Base-by-base conservation (phyloP, 2,888 invertebrate species). In the Orthosia incerta region DNA sequence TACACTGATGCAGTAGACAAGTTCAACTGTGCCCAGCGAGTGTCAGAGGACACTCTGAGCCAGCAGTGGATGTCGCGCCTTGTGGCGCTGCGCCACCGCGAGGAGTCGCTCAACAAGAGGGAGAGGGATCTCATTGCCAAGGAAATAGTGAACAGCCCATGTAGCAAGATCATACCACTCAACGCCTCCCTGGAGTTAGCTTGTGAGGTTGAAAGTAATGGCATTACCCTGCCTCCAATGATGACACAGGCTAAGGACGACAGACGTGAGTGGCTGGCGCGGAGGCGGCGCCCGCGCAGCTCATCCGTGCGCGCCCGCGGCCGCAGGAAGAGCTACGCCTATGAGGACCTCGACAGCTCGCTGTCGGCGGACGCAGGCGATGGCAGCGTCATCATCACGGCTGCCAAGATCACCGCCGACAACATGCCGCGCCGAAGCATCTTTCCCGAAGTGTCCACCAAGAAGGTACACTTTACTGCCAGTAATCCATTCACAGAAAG, bases 261-360 rank as follows among this genome's bases (percentile, higher is more conserved):
- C 18, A 86, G 81, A 20, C 82, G 83, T 26, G 88, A 89, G 51
- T 88, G 91, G 87, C 79, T 86, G 55, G 87, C 93, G 68, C 92
- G 93, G 12, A 92, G 94, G 13, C 92, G 91, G 4, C 93, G 88
- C 20, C 91, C 93, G 4, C 91, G 92, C 50, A 82, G 90, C 0
- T 87, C 90, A 67, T 94, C 95, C 0, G 85, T 91, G 70, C 92
- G 93, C 39, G 65, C 89, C 5, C 90, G 91, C 20, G 85, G 86
- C 3, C 93, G 93, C 68, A 91, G 95, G 72, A 92, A 93, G 88
- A 95, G 92, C 80, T 94, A 89, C 46, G 93, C 91, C 0, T 97
- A 97, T 76, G 97, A 97, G 69, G 97, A 97, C 81, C 90, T 97
- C 46, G 97, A 97, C 87, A 97, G 97, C 80, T 97, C 97, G 0